Conservation (phyloP, 2,113 vertebrate genomes). For the Zootoca vivipara region DNA sequence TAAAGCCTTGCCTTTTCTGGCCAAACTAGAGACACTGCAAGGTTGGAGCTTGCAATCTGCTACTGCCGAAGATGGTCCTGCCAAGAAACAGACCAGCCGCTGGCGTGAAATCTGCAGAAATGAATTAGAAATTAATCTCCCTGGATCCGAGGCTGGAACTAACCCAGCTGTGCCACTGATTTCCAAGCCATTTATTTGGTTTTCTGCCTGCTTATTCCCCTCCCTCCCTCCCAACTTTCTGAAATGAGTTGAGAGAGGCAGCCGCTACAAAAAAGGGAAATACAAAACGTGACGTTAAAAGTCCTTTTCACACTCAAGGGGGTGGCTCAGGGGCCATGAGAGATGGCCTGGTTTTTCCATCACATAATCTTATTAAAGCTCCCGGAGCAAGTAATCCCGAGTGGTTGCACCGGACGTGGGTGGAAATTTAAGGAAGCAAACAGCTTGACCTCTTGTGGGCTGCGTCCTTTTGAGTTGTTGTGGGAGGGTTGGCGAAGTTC, state of each 20-base stretch:
- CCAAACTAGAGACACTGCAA: not conserved
- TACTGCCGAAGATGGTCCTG: not conserved
- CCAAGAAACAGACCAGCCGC: not conserved
- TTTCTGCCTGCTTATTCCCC: not conserved
- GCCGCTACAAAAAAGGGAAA: too few relatives aligned
- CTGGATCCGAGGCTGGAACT: not conserved
- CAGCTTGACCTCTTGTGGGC: not conserved
- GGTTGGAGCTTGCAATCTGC: not conserved
- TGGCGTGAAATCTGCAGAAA: not conserved
- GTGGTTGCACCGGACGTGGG: not conserved
- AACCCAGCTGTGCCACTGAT: not conserved
- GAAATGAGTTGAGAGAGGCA: not conserved
- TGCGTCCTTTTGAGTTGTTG: not conserved
- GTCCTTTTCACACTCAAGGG: not conserved
- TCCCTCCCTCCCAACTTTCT: not conserved
- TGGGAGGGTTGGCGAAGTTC: not conserved
- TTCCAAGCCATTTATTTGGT: not conserved
- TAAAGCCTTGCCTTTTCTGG: not conserved
- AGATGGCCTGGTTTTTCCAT: not conserved
- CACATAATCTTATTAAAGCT: not conserved
- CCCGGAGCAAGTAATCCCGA: not conserved
- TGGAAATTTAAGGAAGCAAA: not conserved
- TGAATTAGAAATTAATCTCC: not conserved
- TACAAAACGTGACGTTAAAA: not conserved
- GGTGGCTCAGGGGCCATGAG: not conserved